A percentile compares a stretch with the other conserved stretches of the same genome.
phyloP scores from a whole-genome alignment of 2,113 vertebrate species.

The Menidia beryllina region DNA sequence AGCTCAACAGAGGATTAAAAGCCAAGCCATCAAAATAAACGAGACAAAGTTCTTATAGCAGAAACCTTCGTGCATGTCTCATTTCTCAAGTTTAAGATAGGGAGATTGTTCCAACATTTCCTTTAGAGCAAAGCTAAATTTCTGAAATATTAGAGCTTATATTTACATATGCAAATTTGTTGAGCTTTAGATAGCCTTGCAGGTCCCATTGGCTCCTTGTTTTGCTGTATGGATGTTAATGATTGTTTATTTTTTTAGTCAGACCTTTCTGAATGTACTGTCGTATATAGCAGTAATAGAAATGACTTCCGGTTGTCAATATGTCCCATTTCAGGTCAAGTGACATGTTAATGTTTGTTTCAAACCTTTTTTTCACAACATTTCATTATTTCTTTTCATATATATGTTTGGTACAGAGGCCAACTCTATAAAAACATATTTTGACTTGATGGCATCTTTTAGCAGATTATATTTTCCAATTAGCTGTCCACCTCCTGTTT shows the following conservation, averaged over 20 bases:
- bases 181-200: background rate
- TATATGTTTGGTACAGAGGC: background rate
- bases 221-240: background rate
- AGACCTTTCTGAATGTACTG: background rate
- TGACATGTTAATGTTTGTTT: background rate
- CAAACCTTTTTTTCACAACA: background rate
- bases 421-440: background rate
- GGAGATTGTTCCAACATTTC: background rate
- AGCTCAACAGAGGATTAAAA: conserved; percentile 47
- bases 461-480: background rate
- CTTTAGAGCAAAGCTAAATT: background rate
- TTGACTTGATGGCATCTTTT: background rate
- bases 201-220: background rate
- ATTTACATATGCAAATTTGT: background rate
- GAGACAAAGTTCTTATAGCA: conserved; percentile 36
- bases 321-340: background rate
- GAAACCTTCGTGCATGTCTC: conserved; percentile 34
- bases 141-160: background rate
- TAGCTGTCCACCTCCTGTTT: background rate
- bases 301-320: background rate
- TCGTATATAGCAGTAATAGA: background rate
- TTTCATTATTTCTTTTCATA: background rate
- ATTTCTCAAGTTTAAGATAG: background rate
- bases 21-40: conserved; percentile 50
- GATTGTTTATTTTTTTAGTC: too few relatives aligned